Evolutionary conservation across 2,113 vertebrate genomes (phyloP).

Genomic region (Equus quagga): DNA sequence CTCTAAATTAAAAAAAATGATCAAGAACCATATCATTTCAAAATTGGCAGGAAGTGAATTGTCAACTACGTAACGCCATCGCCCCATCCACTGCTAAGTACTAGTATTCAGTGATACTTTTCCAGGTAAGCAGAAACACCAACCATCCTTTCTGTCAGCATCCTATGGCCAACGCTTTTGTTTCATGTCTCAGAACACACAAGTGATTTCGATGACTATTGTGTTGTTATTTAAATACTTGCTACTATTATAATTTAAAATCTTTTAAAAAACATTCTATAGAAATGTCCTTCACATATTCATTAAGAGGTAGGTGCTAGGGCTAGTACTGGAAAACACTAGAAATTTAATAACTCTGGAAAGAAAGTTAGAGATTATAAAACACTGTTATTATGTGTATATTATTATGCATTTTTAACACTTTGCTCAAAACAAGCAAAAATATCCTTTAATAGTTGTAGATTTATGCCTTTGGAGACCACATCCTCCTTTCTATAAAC

Average conservation of each 20-base stretch:
- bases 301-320: not conserved
- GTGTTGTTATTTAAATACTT: not conserved
- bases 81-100: accelerated
- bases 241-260: not conserved
- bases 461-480: not conserved
- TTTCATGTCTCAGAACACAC: not conserved
- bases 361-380: not conserved
- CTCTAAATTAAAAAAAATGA: not conserved
- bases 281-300: not conserved
- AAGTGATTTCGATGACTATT: not conserved
- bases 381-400: not conserved
- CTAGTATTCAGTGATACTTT: too few species aligned
- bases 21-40: not conserved
- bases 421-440: constrained; percentile 29
- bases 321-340: not conserved
- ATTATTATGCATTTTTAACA: not conserved
- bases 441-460: not conserved
- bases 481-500: not conserved
- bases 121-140: too few species aligned
- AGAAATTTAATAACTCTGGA: not conserved
- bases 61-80: accelerated
- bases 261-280: not conserved
- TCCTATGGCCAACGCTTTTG: not conserved
- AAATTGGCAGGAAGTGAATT: not conserved
- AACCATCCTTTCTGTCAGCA: not conserved